These are phyloP conservation scores for Macrochelys suwanniensis DNA, from an alignment of 2,797 vertebrate genomes.

Conservation along the genomic window DNA sequence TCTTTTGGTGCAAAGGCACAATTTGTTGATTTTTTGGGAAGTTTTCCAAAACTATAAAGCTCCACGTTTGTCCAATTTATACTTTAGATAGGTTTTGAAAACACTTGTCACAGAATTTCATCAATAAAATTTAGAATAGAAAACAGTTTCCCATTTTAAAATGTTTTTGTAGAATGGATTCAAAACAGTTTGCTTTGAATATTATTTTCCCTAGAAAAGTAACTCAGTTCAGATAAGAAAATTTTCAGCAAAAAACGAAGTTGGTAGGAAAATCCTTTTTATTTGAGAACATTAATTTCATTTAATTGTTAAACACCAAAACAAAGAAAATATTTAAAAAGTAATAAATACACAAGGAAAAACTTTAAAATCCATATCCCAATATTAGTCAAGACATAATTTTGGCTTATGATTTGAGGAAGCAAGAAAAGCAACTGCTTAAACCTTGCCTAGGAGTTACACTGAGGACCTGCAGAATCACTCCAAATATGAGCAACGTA, in stretches of 20 bases:
- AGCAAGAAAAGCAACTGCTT: background rate
- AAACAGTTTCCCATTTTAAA: background rate
- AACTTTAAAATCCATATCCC: background rate
- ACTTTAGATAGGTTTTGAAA: background rate
- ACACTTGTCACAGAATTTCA: background rate
- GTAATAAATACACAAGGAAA: background rate
- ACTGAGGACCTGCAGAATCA: background rate
- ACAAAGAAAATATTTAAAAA: background rate
- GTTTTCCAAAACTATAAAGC: background rate
- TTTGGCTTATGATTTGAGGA: background rate
- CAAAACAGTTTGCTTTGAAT: background rate
- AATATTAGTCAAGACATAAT: background rate
- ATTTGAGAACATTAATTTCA: background rate
- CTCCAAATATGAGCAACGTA: background rate
- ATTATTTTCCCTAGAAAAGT: background rate
- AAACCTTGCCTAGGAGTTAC: background rate
- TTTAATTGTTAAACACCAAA: background rate
- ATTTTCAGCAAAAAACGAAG: background rate
- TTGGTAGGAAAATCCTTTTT: background rate
- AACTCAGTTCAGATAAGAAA: background rate
- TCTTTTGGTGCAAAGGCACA: background rate
- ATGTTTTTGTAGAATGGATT: background rate
- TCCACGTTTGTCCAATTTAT: background rate
- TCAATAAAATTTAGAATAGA: background rate
- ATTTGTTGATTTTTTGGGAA: background rate